phyloP scores from a whole-genome alignment of 2,113 vertebrate species.

The Accipiter cooperii region DNA sequence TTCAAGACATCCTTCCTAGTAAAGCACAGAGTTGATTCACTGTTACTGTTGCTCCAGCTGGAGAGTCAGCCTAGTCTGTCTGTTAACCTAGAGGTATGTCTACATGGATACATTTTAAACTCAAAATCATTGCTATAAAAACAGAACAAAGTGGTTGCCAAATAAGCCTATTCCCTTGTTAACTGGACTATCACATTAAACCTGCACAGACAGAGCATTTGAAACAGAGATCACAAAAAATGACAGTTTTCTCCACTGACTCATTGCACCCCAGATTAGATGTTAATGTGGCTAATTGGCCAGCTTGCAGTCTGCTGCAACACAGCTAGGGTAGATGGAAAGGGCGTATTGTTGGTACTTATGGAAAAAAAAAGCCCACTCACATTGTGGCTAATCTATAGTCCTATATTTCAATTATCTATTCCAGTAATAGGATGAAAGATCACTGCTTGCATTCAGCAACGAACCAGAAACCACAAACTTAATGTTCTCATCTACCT shows the following conservation, averaged over 20 bases:
- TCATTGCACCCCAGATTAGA: neutral
- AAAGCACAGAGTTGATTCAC: neutral
- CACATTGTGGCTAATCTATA: neutral
- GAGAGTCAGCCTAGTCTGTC: neutral
- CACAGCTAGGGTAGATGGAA: neutral
- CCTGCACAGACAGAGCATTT: neutral
- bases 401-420: neutral
- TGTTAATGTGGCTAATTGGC: neutral
- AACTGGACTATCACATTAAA: neutral
- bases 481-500: neutral
- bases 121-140: neutral
- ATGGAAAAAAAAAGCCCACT: neutral
- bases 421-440: neutral
- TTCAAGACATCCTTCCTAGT: neutral
- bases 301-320: rapidly evolving
- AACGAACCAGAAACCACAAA: neutral
- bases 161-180: neutral
- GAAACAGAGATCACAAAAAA: neutral
- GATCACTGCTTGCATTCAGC: neutral
- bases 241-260: neutral
- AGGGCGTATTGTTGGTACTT: neutral
- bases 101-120: neutral
- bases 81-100: neutral
- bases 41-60: neutral
- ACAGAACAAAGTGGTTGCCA: neutral